These are phyloP conservation scores for Morpho helenor DNA, from an alignment of 2,888 invertebrate genomes.

Conservation along the genomic window DNA sequence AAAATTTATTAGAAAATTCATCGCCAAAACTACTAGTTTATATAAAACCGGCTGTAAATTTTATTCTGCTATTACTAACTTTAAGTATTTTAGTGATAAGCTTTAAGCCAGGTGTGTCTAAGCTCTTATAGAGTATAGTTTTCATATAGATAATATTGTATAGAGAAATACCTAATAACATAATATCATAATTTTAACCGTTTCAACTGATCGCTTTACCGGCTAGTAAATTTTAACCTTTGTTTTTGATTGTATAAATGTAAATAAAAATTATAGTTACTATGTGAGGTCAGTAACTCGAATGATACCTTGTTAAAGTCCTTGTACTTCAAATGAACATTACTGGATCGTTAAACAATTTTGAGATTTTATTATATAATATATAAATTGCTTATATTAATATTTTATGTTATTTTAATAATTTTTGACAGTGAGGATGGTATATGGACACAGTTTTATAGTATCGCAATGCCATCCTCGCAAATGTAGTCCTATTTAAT, in stretches of 20 bases:
- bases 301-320: background rate
- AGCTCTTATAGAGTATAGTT: background rate
- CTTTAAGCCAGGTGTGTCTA: conserved; percentile 11
- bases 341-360: too few species aligned
- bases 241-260: conserved; percentile 31
- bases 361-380: too few species aligned
- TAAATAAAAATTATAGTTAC: conserved; percentile 25
- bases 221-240: conserved; percentile 26
- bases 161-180: conserved; percentile 6
- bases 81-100: too few species aligned
- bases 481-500: too few species aligned
- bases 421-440: too few species aligned
- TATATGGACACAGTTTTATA: too few species aligned
- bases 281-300: background rate
- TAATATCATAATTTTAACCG: conserved; percentile 4
- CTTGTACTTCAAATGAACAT: too few species aligned
- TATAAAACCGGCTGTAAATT: background rate
- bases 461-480: too few species aligned
- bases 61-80: too few species aligned
- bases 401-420: too few species aligned
- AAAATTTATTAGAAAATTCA: too few species aligned
- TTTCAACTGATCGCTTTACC: conserved; percentile 22
- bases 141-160: conserved; percentile 12
- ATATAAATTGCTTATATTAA: too few species aligned
- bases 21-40: background rate